phyloP scores from a whole-genome alignment of 2,113 vertebrate genomes.

The Apus apus region DNA sequence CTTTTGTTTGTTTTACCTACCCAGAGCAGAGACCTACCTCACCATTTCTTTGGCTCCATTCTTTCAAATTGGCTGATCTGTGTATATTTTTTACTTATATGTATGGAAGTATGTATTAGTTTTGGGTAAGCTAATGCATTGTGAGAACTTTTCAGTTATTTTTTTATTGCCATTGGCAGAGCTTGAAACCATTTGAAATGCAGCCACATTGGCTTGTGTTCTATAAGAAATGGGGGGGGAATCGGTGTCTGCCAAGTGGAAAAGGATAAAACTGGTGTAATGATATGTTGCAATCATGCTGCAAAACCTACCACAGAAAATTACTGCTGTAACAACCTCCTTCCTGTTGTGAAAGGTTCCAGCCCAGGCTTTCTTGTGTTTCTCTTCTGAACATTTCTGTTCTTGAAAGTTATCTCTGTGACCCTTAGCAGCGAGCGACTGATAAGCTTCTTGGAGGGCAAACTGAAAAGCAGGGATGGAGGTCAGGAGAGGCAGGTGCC shows the following conservation, averaged over 20 bases:
- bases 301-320: conserved; percentile 63
- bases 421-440: neutral
- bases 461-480: neutral
- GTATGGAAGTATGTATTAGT: neutral
- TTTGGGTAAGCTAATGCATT: conserved; percentile 49
- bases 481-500: neutral
- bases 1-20: conserved; percentile 9
- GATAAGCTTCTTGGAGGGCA: neutral
- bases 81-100: neutral
- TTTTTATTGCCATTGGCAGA: conserved; percentile 60
- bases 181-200: conserved; percentile 52
- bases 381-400: neutral
- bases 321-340: conserved; percentile 38
- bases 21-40: neutral
- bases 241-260: conserved; percentile 35
- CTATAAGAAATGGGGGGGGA: conserved; percentile 1
- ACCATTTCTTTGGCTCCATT: neutral
- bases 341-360: conserved; percentile 47
- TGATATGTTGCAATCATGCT: conserved; percentile 59
- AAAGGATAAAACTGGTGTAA: conserved; percentile 64
- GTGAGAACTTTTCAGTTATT: conserved; percentile 27
- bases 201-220: conserved; percentile 18
- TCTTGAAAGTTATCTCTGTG: neutral
- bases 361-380: neutral
- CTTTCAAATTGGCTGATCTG: neutral